Conservation (phyloP, 2,113 vertebrate genomes). For the Mus spicilegus region DNA sequence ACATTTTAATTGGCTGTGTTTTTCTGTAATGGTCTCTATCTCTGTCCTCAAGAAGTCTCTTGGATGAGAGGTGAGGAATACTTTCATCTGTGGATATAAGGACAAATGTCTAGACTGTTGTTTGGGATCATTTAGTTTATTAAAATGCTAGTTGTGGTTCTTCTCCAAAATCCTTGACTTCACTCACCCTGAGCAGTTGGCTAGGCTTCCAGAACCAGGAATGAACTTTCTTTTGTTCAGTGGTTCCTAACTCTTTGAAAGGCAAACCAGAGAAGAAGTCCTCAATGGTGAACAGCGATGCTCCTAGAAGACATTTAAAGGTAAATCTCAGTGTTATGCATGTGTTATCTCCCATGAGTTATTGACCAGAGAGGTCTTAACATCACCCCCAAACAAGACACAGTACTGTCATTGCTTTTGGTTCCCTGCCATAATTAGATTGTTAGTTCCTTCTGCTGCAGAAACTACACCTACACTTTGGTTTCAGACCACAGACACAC, state of each 20-base stretch:
- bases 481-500: background rate
- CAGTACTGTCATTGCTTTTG: background rate
- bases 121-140: background rate
- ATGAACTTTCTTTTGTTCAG: background rate
- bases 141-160: background rate
- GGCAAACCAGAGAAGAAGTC: background rate
- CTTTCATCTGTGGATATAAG: background rate
- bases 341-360: background rate
- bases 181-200: background rate
- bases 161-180: background rate
- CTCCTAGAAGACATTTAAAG: background rate
- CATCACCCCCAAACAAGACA: too few relatives aligned
- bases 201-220: background rate
- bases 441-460: background rate
- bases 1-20: background rate
- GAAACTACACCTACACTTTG: too few relatives aligned
- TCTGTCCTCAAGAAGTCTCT: background rate
- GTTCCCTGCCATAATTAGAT: background rate
- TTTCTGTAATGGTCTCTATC: background rate
- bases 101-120: background rate
- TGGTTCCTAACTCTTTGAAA: background rate
- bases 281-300: background rate
- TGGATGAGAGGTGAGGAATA: background rate
- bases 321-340: background rate
- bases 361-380: background rate